Conservation (phyloP, 2,113 vertebrate genomes). For the Hassar affinis region DNA sequence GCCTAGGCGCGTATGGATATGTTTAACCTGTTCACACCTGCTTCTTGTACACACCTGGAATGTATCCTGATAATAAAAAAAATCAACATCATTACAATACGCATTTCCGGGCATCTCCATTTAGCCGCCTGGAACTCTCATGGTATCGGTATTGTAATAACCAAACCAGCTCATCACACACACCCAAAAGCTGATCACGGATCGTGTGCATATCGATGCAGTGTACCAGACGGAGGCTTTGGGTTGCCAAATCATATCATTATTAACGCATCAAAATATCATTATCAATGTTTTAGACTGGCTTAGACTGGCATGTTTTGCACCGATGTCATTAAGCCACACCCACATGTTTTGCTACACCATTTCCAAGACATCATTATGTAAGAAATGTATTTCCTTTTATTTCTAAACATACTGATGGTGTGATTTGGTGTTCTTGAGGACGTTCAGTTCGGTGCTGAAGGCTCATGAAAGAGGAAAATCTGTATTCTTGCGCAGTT, state of each 20-base stretch:
- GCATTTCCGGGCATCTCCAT: too few relatives aligned
- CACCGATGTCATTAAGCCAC: not conserved
- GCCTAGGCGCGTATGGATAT: too few relatives aligned
- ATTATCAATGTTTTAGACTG: not conserved
- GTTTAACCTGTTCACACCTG: not conserved
- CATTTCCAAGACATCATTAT: not conserved
- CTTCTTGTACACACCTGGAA: not conserved
- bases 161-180: not conserved
- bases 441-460: not conserved
- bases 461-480: not conserved
- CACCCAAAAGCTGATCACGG: too few relatives aligned
- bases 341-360: not conserved
- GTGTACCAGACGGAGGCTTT: too few relatives aligned
- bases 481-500: too few relatives aligned
- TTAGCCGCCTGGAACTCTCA: not conserved
- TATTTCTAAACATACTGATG: not conserved
- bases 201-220: not conserved
- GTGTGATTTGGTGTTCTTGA: not conserved
- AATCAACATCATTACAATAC: not conserved
- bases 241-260: not conserved
- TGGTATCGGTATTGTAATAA: not conserved
- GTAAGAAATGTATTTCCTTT: not conserved
- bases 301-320: not conserved
- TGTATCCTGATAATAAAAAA: not conserved
- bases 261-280: not conserved